These are phyloP conservation scores for Hippoglossus hippoglossus DNA, from an alignment of 2,797 vertebrate genomes.

Conservation along the genomic window DNA sequence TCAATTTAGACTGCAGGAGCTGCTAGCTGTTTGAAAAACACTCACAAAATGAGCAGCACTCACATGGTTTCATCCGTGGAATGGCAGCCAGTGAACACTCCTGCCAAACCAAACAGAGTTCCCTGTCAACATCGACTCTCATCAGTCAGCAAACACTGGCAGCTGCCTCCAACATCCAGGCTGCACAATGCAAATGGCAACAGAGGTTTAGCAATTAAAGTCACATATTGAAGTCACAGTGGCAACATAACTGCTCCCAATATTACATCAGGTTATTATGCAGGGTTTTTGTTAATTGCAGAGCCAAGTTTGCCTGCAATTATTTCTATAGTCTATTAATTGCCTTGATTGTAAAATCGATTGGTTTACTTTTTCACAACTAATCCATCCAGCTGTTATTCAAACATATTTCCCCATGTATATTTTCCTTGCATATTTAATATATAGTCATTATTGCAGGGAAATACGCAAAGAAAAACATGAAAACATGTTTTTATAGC, in stretches of 20 bases:
- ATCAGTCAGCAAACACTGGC: slow-evolving; percentile 70
- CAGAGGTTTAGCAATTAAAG: slow-evolving; percentile 42
- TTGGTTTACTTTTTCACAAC: not conserved
- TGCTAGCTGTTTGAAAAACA: slow-evolving; percentile 41
- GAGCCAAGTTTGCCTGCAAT: not conserved
- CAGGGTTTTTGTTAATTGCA: not conserved
- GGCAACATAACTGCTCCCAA: not conserved
- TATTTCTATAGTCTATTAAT: not conserved
- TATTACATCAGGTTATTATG: slow-evolving; percentile 11
- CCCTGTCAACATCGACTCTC: slow-evolving; percentile 71
- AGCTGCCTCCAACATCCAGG: slow-evolving; percentile 52
- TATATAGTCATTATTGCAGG: not conserved
- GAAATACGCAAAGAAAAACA: not conserved
- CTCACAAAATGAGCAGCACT: slow-evolving; percentile 35
- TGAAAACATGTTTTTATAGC: not conserved
- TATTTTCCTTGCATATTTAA: too few species aligned
- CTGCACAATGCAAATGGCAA: slow-evolving; percentile 51
- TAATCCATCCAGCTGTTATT: too few species aligned
- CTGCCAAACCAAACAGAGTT: slow-evolving; percentile 77
- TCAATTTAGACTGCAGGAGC: slow-evolving; percentile 22
- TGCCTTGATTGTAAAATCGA: not conserved
- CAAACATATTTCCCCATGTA: too few species aligned
- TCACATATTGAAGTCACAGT: slow-evolving; percentile 26
- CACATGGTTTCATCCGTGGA: slow-evolving; percentile 64
- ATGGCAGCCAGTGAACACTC: slow-evolving; percentile 52